Conservation (phyloP, 2,113 vertebrate genomes). For the Cyprinodon tularosa region DNA sequence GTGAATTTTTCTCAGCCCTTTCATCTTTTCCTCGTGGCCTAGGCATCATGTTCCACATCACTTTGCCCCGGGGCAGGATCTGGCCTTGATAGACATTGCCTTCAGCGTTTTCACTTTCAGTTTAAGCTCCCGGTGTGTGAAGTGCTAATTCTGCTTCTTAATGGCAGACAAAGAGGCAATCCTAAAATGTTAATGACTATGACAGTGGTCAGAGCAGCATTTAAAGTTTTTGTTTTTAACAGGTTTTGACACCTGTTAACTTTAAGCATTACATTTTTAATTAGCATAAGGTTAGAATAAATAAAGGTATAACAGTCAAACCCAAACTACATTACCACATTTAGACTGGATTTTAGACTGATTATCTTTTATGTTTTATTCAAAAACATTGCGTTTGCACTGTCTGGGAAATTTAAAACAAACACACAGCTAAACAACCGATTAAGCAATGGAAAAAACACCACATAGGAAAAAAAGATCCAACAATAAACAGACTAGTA, state of each 20-base stretch:
- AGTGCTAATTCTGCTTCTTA: constrained; percentile 26
- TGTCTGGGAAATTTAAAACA: no score
- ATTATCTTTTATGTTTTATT: no score
- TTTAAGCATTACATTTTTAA: not conserved
- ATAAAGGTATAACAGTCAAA: not conserved
- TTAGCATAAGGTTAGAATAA: not conserved
- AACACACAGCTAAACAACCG: no score
- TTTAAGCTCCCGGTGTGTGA: constrained; percentile 29
- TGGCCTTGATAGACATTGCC: constrained; percentile 46
- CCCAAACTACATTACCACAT: not conserved
- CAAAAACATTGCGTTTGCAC: no score
- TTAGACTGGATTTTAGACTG: no score
- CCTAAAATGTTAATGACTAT: not conserved
- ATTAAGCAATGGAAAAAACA: no score
- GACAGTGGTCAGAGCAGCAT: not conserved
- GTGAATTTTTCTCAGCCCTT: constrained; percentile 36
- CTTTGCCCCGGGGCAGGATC: constrained; percentile 57
- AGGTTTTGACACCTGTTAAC: not conserved
- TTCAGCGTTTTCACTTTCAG: constrained; percentile 34
- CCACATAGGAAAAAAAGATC: no score
- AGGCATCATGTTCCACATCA: constrained; percentile 52
- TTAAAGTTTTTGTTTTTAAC: not conserved
- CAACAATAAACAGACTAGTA: not conserved
- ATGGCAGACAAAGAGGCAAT: constrained; percentile 1
- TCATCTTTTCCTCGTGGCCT: constrained; percentile 30